These are phyloP conservation scores for Semnornis frantzii DNA, from an alignment of 2,113 vertebrate genomes.

Conservation along the genomic window DNA sequence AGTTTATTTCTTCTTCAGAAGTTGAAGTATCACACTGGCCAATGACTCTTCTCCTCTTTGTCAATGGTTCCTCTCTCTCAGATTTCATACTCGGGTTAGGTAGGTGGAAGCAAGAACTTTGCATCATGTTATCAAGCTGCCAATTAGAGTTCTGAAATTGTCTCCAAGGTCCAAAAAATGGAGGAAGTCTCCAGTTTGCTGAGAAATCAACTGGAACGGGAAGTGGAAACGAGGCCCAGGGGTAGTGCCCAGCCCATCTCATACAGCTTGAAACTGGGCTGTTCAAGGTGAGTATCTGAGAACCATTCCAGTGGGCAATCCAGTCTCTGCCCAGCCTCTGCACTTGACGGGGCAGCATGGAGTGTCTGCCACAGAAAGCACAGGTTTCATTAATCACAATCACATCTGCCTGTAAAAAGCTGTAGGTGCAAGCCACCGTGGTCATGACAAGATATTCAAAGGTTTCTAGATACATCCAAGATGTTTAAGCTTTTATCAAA, in stretches of 20 bases:
- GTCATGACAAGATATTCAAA: background rate
- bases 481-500: background rate
- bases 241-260: conserved; percentile 75
- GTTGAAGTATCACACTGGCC: conserved; percentile 32
- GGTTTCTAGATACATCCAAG: background rate
- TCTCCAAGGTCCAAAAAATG: conserved; percentile 59
- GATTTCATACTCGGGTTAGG: conserved; percentile 77
- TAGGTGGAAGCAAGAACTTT: conserved; percentile 70
- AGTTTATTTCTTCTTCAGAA: conserved; percentile 28
- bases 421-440: background rate
- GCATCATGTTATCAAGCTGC: conserved; percentile 55
- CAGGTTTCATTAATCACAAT: background rate
- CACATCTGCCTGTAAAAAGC: background rate
- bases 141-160: conserved; percentile 56
- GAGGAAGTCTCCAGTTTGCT: conserved; percentile 38
- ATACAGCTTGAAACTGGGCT: conserved; percentile 62
- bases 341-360: conserved; percentile 84
- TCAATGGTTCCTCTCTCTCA: conserved; percentile 75
- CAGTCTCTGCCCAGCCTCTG: conserved; percentile 79
- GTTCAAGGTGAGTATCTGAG: conserved; percentile 61
- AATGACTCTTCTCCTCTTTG: conserved; percentile 80
- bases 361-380: conserved; percentile 69
- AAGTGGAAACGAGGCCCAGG: conserved; percentile 54
- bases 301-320: conserved; percentile 62
- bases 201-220: conserved; percentile 57